Base-by-base conservation (phyloP, 2,113 vertebrate species). In the Haliaeetus leucogaster region DNA sequence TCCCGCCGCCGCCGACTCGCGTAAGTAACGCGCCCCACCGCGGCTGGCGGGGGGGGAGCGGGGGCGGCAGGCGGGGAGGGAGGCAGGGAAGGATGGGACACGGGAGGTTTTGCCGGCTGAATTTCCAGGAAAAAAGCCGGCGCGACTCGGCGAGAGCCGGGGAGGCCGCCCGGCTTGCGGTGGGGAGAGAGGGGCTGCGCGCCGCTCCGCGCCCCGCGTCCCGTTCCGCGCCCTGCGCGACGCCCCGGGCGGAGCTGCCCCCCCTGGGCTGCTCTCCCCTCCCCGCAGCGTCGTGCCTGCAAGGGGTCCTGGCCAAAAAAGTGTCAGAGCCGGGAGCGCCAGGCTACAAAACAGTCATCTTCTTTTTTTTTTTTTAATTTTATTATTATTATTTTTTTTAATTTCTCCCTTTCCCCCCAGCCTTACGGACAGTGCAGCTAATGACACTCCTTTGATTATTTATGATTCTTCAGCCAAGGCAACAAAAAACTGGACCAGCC, bases 1-100 rank as follows among this genome's bases (percentile, higher is more conserved):
- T n/a, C 8, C 38, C 6, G 3, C 20, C 5, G 10, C n/a, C 8
- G 4, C 22, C 15, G 4, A 4, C 34, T 2, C 32, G 62, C 61
- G 70, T 72, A 83, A 81, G 40, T 72, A 83, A 42, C 62, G 82
- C 83, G 17, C 32, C 7, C 27, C 19, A 16, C 77, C 6, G 45
- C 32, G 40, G n/a, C 78, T 10, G 62, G 18, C 6, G 36, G 10
- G 47, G 2, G 13, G 22, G 43, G 43, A 45, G 43, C 43, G 43
- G 43, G 43, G 43, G 43, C 43, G 43, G 43, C 43, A 18, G 17
- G 17, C 17, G 8, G 17, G 43, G 43, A 45, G 42, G 40, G 40
- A 42, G 13, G 40, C 13, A 42, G 17, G 16, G 26, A 43, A 9
- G 30, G 12, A 12, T 5, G 13, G 47, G 17, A 17, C 82, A 16